Percentiles rank a stretch among this genome's conserved stretches.
phyloP scores from a whole-genome alignment of 64 coral and sea anemone genomes.

The Porites lutea region DNA sequence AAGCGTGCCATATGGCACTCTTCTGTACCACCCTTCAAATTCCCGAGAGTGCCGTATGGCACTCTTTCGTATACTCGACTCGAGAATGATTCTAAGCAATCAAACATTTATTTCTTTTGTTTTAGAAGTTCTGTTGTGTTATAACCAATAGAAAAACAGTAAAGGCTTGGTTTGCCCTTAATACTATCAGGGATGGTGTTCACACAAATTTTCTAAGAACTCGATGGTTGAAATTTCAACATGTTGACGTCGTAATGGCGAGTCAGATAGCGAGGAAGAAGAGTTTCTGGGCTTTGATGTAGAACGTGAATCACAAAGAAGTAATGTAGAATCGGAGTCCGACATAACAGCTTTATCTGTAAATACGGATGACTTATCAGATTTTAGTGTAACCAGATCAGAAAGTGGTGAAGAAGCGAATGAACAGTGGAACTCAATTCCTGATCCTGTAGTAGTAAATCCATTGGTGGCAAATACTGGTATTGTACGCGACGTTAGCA shows the following conservation, averaged over 20 bases:
- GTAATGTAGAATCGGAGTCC: conserved; percentile 28
- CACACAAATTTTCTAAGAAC: conserved; percentile 44
- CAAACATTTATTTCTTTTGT: conserved; percentile 20
- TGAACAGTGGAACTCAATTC: conserved; percentile 26
- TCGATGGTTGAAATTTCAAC: neutral
- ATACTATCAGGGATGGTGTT: conserved; percentile 51
- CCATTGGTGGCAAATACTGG: neutral
- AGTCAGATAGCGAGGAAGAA: conserved; percentile 24
- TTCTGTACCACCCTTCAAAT: no score
- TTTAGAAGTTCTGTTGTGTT: conserved; percentile 19
- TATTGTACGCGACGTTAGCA: neutral
- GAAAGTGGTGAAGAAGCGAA: conserved; percentile 40
- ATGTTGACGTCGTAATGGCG: neutral
- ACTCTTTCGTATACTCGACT: neutral
- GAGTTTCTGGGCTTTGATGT: conserved; percentile 31
- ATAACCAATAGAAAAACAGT: conserved; percentile 46
- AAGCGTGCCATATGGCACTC: no score
- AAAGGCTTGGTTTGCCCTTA: neutral
- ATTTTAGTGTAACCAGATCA: conserved; percentile 17
- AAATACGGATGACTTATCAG: conserved; percentile 43
- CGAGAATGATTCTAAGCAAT: conserved; percentile 29
- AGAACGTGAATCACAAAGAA: conserved; percentile 18
- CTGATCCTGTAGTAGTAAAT: neutral
- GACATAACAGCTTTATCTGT: conserved; percentile 46
- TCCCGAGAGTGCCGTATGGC: conserved; percentile 52